These are phyloP conservation scores for Hippocampus kuda DNA, from an alignment of 2,797 vertebrate genomes.

Conservation along the genomic window DNA sequence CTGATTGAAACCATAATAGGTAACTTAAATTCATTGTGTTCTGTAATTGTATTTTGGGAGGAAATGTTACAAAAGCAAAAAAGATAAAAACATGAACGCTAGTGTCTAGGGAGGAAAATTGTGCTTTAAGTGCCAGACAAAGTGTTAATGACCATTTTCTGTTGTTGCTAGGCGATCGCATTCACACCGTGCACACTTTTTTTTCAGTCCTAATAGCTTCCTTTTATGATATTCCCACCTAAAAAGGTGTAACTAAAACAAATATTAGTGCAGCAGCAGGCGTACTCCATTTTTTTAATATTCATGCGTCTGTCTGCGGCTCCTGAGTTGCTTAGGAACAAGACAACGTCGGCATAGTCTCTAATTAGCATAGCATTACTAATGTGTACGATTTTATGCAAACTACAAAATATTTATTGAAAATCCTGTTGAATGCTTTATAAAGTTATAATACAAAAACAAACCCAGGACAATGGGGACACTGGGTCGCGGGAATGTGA, in stretches of 20 bases:
- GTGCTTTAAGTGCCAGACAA: not conserved
- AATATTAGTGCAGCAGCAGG: constrained; percentile 1
- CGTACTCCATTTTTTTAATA: constrained; percentile 1
- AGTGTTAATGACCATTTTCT: not conserved
- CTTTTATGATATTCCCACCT: not conserved
- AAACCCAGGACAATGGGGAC: not conserved
- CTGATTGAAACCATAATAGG: too few species aligned
- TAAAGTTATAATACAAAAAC: not conserved
- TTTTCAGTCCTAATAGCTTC: not conserved
- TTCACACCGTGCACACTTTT: not conserved
- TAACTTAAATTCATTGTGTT: too few species aligned
- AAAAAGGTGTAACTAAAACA: not conserved
- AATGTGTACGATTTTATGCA: not conserved
- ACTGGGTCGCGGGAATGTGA: not conserved
- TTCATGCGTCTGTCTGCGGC: not conserved
- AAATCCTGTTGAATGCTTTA: not conserved
- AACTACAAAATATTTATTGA: not conserved
- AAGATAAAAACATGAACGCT: too few species aligned
- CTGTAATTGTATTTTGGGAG: too few species aligned
- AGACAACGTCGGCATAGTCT: not conserved
- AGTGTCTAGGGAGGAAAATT: not conserved
- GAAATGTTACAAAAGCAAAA: too few species aligned
- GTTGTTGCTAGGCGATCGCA: not conserved
- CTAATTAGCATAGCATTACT: not conserved
- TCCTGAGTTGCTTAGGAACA: constrained; percentile 3